Conservation (phyloP, 2,113 vertebrate genomes). For the Microtus richardsoni region DNA sequence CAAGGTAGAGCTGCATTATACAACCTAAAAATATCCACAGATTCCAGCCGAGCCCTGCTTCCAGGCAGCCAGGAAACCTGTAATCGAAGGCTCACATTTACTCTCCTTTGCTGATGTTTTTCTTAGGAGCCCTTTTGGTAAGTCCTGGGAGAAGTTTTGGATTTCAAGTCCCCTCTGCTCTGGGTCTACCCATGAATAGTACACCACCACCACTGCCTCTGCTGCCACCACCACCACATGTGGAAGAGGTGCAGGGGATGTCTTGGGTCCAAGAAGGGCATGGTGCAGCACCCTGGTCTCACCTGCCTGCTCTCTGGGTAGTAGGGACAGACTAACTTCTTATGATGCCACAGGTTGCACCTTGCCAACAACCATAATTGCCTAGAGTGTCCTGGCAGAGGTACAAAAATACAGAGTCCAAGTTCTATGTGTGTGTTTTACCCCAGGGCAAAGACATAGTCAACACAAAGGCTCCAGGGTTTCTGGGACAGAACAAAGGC, state of each 20-base stretch:
- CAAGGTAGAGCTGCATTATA: constrained; percentile 7
- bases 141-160: not conserved
- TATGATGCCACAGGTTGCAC: not conserved
- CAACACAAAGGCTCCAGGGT: not conserved
- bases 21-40: constrained; percentile 26
- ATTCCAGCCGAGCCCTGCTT: not conserved
- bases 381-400: not conserved
- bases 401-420: not conserved
- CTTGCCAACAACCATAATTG: not conserved
- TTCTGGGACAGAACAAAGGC: not conserved
- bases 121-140: not conserved
- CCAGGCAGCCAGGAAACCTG: not conserved
- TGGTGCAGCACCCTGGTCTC: not conserved
- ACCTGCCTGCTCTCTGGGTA: not conserved
- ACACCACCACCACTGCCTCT: not conserved
- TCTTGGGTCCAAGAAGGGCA: not conserved
- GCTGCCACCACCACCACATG: not conserved
- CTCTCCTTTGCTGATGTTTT: not conserved
- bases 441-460: not conserved
- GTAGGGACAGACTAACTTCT: not conserved
- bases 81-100: not conserved
- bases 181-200: not conserved
- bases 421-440: not conserved
- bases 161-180: not conserved
- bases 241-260: not conserved